Evolutionary conservation across 1,140 invertebrate genomes (phyloP).

Genomic region (Diabrotica virgifera): DNA sequence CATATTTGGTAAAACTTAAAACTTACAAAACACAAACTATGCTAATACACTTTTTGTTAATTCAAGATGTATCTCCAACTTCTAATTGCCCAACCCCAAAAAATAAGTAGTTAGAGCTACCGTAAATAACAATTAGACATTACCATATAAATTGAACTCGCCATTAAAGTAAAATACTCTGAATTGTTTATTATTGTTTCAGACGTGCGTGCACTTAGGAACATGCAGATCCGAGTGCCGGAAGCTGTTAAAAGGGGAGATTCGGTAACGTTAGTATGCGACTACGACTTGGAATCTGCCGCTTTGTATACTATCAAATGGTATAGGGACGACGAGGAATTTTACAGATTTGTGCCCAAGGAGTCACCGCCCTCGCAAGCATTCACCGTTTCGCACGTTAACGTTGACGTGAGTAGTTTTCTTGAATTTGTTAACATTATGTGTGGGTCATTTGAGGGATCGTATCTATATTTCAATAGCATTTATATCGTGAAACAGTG

Average conservation of each 20-base stretch:
- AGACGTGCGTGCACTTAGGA: slow-evolving; percentile 64
- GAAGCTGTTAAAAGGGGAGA: slow-evolving; percentile 68
- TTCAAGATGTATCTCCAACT: too few species aligned
- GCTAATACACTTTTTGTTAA: too few species aligned
- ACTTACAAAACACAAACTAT: too few species aligned
- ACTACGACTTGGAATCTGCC: slow-evolving; percentile 74
- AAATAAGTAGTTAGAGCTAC: too few species aligned
- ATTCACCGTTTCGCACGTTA: slow-evolving; percentile 63
- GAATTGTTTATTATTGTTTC: slow-evolving; percentile 35
- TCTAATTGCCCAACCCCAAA: too few species aligned
- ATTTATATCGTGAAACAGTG: too few species aligned
- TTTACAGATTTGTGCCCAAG: slow-evolving; percentile 72
- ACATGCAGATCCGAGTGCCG: slow-evolving; percentile 71
- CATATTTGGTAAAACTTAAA: too few species aligned
- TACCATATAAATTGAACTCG: slow-evolving; percentile 5
- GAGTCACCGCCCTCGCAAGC: slow-evolving; percentile 63
- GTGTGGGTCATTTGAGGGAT: too few species aligned
- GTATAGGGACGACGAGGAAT: slow-evolving; percentile 76
- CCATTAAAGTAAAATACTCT: slow-evolving; percentile 6
- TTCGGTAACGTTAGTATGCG: slow-evolving; percentile 68
- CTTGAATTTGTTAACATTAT: too few species aligned
- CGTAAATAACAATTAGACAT: neutral
- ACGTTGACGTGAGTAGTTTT: slow-evolving; percentile 69
- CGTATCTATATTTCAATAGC: too few species aligned
- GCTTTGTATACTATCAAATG: slow-evolving; percentile 79